Evolutionary conservation across 2,113 vertebrate genomes (phyloP), one percentile per base, ranked within the genome.

Genomic region (Lepidothrix coronata): DNA sequence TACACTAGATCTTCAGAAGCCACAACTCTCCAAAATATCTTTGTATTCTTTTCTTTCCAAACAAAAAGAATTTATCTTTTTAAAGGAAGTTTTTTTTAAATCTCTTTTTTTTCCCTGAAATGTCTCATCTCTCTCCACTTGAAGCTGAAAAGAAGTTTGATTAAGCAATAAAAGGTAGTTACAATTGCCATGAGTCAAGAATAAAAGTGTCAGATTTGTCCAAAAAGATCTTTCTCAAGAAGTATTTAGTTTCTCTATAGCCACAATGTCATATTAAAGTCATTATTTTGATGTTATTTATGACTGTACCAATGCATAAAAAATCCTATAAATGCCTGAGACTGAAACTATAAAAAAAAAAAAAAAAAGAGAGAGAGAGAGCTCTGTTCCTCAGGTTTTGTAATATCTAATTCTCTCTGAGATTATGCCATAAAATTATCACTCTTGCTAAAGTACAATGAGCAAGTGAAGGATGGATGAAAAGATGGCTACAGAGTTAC

Each of bases 231-330:
- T 79, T 94, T 67, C 51, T 73, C 22, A 68, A 77, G 18, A 70
- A 83, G 16, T 37, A 52, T 43, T 88, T 86, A 0, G 0, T 88
- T 89, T 58, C 54, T 85, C 33, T 62, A 11, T 4, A 79, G 52
- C 33, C 73, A 91, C 66, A 82, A 65, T 31, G 31, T 88, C 11
- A 48, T 33, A 61, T n/a, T 25, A 73, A 63, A 78, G 48, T 37
- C 2, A 87, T 89, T 87, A 63, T 88, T 89, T 87, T 66, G 81
- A 89, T 28, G 68, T 41, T 87, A 93, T 95, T 95, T 95, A 88
- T 0, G 0, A 85, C 74, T 39, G 30, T 23, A 81, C 19, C 57
- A 81, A 85, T 9, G 15, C 28, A 65, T 21, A 49, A 70, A 85
- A 89, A 94, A 80, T 62, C 62, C 51, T 72, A 75, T 37, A 89